These are phyloP conservation scores for Lampropteryx suffumata DNA, from an alignment of 2,888 invertebrate species.

Conservation along the genomic window DNA sequence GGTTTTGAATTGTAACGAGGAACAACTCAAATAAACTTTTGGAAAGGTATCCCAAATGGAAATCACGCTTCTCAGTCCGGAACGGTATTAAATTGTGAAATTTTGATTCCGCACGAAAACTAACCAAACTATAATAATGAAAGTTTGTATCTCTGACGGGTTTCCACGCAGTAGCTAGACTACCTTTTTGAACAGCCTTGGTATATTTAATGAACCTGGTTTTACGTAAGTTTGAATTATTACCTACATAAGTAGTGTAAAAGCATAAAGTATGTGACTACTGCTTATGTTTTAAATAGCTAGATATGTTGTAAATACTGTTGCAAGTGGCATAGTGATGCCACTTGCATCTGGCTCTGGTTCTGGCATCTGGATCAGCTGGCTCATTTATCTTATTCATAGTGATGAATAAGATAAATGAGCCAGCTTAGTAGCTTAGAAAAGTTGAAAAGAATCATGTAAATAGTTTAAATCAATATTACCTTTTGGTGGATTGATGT, in stretches of 20 bases:
- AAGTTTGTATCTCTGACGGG: constrained; percentile 36
- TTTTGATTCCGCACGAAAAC: constrained; percentile 40
- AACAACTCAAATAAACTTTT: constrained; percentile 70
- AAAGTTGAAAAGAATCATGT: neutral
- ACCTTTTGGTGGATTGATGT: constrained; percentile 99
- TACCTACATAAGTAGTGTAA: too few relatives aligned
- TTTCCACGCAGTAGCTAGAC: neutral
- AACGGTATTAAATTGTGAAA: constrained; percentile 56
- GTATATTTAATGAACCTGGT: too few relatives aligned
- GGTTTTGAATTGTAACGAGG: constrained; percentile 71
- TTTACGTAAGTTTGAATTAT: too few relatives aligned
- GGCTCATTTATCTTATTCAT: too few relatives aligned
- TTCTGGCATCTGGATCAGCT: too few relatives aligned
- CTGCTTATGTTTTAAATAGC: too few relatives aligned
- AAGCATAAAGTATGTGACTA: too few relatives aligned
- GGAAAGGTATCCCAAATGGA: constrained; percentile 59
- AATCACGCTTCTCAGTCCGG: constrained; percentile 46
- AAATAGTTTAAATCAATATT: constrained; percentile 43
- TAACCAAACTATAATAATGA: constrained; percentile 3
- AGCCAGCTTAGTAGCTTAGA: too few relatives aligned
- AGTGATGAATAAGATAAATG: too few relatives aligned
- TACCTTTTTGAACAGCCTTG: neutral
- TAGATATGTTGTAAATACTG: too few relatives aligned
- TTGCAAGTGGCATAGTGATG: too few relatives aligned
- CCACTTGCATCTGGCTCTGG: too few relatives aligned